phyloP scores from a whole-genome alignment of 2,888 invertebrate species.

The Lottia scabra region DNA sequence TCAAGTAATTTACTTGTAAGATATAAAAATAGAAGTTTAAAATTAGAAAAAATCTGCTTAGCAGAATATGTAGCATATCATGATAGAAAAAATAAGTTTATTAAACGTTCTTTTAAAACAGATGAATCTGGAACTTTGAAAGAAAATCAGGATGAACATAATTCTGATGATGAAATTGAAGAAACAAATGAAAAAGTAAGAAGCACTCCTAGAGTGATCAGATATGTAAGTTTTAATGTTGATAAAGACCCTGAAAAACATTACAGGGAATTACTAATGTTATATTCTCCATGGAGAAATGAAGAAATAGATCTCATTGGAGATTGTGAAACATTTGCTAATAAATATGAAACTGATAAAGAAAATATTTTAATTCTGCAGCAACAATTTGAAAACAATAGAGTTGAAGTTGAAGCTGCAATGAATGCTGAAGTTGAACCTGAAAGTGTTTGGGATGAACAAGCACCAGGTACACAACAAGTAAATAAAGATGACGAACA shows the following conservation, averaged over 20 bases:
- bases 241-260: constrained; percentile 43
- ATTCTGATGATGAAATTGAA: constrained; percentile 25
- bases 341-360: constrained; percentile 10
- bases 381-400: constrained; percentile 27
- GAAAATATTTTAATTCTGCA: constrained; percentile 19
- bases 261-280: constrained; percentile 45
- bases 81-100: constrained; percentile 6
- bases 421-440: constrained; percentile 15
- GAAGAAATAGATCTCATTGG: constrained; percentile 36
- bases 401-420: constrained; percentile 25
- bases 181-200: constrained; percentile 14
- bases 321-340: neutral
- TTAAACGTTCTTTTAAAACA: neutral
- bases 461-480: too few species aligned
- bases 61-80: constrained; percentile 33
- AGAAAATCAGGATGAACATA: constrained; percentile 14
- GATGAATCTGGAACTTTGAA: constrained; percentile 4
- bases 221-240: constrained; percentile 37
- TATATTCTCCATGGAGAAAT: constrained; percentile 52
- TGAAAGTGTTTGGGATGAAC: constrained; percentile 27
- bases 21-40: constrained; percentile 31
- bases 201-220: constrained; percentile 21
- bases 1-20: constrained; percentile 24
- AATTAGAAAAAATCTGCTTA: constrained; percentile 23
- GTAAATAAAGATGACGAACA: too few species aligned